phyloP scores from a whole-genome alignment of 2,888 invertebrate species.

The Drosophila neotestacea region DNA sequence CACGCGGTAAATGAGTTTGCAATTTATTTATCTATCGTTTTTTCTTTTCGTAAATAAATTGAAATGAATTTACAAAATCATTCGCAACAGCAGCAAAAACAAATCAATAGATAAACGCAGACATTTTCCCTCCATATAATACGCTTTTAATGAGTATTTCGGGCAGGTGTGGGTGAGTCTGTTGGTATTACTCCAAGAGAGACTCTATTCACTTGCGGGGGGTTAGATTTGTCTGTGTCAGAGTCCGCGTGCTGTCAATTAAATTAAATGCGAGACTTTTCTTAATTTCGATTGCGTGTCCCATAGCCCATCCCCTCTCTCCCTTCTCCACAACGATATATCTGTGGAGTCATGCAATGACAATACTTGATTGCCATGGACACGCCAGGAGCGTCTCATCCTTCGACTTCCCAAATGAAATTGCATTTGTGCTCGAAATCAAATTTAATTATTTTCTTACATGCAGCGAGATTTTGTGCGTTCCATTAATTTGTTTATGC shows the following conservation, averaged over 20 bases:
- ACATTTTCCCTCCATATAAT: conserved; percentile 61
- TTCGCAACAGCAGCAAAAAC: conserved; percentile 46
- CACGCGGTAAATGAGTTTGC: conserved; percentile 80
- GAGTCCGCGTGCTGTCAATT: conserved; percentile 76
- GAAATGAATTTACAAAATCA: conserved; percentile 78
- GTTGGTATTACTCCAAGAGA: neutral
- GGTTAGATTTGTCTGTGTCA: conserved; percentile 33
- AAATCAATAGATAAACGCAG: conserved; percentile 53
- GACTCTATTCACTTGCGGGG: neutral
- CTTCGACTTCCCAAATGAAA: conserved; percentile 26
- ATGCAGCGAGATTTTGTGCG: conserved; percentile 75
- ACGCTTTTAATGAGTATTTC: conserved; percentile 72
- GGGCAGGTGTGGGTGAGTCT: conserved; percentile 18
- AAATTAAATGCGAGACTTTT: conserved; percentile 82
- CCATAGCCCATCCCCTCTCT: neutral
- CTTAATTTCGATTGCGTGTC: conserved; percentile 75
- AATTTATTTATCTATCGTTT: conserved; percentile 64
- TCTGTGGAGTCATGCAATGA: conserved; percentile 82
- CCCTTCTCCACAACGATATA: conserved; percentile 13
- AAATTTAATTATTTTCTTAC: conserved; percentile 83
- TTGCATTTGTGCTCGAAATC: conserved; percentile 56
- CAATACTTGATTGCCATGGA: conserved; percentile 78
- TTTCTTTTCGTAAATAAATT: conserved; percentile 61
- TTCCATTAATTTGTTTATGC: conserved; percentile 37
- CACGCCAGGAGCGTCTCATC: conserved; percentile 55